These are phyloP conservation scores for Drosophila prostipennis DNA, from an alignment of 2,888 invertebrate genomes.

Conservation along the genomic window DNA sequence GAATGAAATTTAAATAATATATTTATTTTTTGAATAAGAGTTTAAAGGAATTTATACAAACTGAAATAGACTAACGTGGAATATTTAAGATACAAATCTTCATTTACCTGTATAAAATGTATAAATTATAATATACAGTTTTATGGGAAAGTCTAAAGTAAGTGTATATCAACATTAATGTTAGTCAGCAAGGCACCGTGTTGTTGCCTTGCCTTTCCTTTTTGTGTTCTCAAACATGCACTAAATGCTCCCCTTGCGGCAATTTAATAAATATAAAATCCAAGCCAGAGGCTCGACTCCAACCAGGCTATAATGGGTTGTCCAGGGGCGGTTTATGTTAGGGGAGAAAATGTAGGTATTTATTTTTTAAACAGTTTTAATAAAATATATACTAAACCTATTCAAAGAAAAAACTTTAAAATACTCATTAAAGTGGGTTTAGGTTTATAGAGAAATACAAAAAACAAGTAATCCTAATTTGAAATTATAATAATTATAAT, in stretches of 20 bases:
- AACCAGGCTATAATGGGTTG: constrained; percentile 15
- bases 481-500: too few species aligned
- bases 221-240: constrained; percentile 67
- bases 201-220: constrained; percentile 13
- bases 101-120: not conserved
- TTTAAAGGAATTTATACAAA: too few species aligned
- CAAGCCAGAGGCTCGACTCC: constrained; percentile 50
- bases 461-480: too few species aligned
- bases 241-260: constrained; percentile 77
- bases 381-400: not conserved
- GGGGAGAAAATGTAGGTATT: not conserved
- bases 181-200: not conserved
- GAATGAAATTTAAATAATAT: too few species aligned
- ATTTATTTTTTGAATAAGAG: too few species aligned
- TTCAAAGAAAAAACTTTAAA: not conserved
- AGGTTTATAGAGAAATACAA: too few species aligned
- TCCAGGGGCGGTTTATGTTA: constrained; percentile 26
- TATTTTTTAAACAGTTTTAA: not conserved
- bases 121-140: not conserved
- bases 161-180: constrained; percentile 22
- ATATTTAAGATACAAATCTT: not conserved
- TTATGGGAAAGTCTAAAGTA: not conserved
- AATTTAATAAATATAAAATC: constrained; percentile 76
- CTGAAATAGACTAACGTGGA: too few species aligned
- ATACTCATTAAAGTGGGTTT: not conserved